These are phyloP conservation scores for Malthinus flaveolus DNA, from an alignment of 2,888 invertebrate genomes.

Conservation along the genomic window DNA sequence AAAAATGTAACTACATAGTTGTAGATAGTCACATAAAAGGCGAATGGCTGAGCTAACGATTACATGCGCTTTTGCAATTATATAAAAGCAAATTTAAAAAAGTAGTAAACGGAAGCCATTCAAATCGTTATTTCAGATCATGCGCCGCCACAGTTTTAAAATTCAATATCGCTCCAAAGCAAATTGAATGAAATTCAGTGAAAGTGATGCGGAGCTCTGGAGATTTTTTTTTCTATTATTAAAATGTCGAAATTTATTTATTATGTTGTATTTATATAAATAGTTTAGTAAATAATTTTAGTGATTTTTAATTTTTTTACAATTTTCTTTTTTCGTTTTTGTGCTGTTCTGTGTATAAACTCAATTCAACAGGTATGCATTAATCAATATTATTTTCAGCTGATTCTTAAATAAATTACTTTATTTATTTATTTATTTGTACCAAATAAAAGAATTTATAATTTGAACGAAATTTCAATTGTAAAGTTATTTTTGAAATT, in stretches of 20 bases:
- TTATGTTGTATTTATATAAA: slow-evolving; percentile 2
- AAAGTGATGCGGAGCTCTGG: not conserved
- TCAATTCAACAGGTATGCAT: slow-evolving; percentile 34
- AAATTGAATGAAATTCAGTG: not conserved
- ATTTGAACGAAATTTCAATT: too few relatives aligned
- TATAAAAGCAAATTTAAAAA: not conserved
- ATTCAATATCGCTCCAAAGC: not conserved
- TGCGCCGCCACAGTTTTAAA: slow-evolving; percentile 5
- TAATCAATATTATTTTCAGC: slow-evolving; percentile 20
- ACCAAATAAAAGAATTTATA: not conserved
- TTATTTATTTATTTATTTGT: not conserved
- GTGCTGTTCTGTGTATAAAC: slow-evolving; percentile 20
- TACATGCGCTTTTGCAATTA: not conserved
- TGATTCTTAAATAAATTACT: slow-evolving; percentile 1
- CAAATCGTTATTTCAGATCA: slow-evolving; percentile 18
- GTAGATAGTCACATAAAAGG: not conserved
- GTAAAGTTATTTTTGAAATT: too few relatives aligned
- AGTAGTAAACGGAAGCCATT: not conserved
- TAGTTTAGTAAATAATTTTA: not conserved
- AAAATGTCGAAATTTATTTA: not conserved
- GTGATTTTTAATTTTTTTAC: not conserved
- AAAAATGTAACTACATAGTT: not conserved
- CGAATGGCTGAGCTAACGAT: not conserved
- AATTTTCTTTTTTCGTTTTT: slow-evolving; percentile 23
- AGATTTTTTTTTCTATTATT: not conserved